A percentile compares a stretch with the other conserved stretches of the same genome.
Evolutionary conservation across 2,888 invertebrate species (phyloP).

Genomic region (Tupiocoris notatus): DNA sequence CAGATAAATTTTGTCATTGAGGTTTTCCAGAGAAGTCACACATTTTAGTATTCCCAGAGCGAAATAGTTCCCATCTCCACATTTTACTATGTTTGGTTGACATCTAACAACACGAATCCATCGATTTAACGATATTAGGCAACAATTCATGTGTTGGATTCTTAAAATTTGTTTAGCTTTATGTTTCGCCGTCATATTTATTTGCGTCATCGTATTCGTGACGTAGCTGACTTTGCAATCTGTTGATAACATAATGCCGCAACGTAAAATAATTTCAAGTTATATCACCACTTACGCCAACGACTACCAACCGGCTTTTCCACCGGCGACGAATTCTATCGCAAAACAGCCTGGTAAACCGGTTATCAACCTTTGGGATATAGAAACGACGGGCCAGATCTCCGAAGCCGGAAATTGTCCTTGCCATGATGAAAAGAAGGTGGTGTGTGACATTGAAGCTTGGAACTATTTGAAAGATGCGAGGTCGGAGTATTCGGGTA

Average conservation of each 20-base stretch:
- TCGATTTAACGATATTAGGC: too few relatives aligned
- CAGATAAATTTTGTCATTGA: too few relatives aligned
- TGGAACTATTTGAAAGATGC: constrained; percentile 31
- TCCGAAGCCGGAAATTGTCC: constrained; percentile 11
- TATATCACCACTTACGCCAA: constrained; percentile 33
- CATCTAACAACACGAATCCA: too few relatives aligned
- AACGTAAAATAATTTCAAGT: constrained; percentile 24
- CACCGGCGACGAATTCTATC: not conserved
- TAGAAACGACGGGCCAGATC: not conserved
- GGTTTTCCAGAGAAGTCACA: too few relatives aligned
- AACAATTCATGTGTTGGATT: too few relatives aligned
- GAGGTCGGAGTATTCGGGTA: constrained; percentile 17
- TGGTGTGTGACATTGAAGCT: not conserved
- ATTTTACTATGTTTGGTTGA: too few relatives aligned
- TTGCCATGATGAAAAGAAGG: not conserved
- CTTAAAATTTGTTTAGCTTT: too few relatives aligned
- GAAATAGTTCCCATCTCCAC: too few relatives aligned
- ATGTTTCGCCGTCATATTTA: too few relatives aligned
- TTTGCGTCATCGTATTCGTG: too few relatives aligned
- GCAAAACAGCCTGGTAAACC: constrained; percentile 33
- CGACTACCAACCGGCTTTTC: constrained; percentile 19
- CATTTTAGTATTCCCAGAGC: too few relatives aligned
- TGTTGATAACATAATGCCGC: constrained; percentile 26
- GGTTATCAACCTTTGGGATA: constrained; percentile 34
- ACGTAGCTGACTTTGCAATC: too few relatives aligned